Conservation (phyloP, 53 echinoderm and acorn worm genomes). For the Echinometra lucunter region DNA sequence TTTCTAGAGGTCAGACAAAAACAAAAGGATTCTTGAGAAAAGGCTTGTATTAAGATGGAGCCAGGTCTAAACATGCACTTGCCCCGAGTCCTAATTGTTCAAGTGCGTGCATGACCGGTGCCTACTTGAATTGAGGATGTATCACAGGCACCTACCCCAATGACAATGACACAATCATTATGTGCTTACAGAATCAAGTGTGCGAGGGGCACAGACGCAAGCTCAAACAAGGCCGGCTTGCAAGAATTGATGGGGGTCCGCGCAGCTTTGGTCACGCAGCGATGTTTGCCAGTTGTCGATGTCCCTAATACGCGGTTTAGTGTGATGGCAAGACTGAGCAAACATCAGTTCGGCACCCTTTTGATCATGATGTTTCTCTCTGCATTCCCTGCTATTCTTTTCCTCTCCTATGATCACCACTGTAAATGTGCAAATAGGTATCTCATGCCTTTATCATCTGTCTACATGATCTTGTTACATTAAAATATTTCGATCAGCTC, state of each 20-base stretch:
- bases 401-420: not conserved
- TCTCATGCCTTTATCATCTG: not conserved
- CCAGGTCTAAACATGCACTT: constrained; percentile 45
- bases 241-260: constrained; percentile 5
- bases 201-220: not conserved
- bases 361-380: not conserved
- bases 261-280: constrained; percentile 28
- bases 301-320: constrained; percentile 9
- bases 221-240: constrained; percentile 39
- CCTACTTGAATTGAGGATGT: constrained; percentile 18
- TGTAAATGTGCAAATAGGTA: not conserved
- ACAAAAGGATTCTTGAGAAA: not conserved
- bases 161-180: constrained; percentile 59
- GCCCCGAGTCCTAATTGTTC: constrained; percentile 30
- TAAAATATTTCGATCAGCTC: not conserved
- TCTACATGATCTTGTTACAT: not conserved
- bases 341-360: constrained; percentile 22
- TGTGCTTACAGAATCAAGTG: constrained; percentile 50
- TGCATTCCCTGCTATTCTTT: not conserved
- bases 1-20: not conserved
- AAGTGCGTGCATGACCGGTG: constrained; percentile 47
- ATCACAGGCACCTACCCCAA: constrained; percentile 10
- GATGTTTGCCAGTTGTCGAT: constrained; percentile 28
- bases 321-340: not conserved
- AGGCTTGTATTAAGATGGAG: constrained; percentile 14